Percentiles rank a stretch among this genome's conserved stretches.
These are phyloP conservation scores for Euthynnus affinis DNA, from an alignment of 2,797 vertebrate species.

Conservation along the genomic window DNA sequence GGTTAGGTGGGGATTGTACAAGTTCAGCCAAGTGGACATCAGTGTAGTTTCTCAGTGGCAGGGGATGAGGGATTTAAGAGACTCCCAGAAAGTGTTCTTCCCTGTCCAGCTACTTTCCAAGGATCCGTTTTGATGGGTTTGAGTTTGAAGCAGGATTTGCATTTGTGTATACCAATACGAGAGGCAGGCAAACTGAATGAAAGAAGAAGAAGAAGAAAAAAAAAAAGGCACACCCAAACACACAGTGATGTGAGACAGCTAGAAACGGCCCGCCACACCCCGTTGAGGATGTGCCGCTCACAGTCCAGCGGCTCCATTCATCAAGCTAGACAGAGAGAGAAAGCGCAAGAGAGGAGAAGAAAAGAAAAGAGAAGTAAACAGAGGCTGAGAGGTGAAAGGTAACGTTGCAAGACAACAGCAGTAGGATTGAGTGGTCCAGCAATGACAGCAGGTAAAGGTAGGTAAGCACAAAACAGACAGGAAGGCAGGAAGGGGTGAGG, in stretches of 20 bases:
- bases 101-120: slow-evolving; percentile 37
- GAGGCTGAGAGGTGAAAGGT: slow-evolving; percentile 74
- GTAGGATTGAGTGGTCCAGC: slow-evolving; percentile 50
- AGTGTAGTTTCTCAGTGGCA: slow-evolving; percentile 43
- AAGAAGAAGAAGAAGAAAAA: too few species aligned
- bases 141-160: slow-evolving; percentile 46
- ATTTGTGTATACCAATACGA: slow-evolving; percentile 27
- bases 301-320: slow-evolving; percentile 84
- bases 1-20: slow-evolving; percentile 55
- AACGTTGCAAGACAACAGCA: slow-evolving; percentile 58
- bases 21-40: slow-evolving; percentile 68
- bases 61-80: slow-evolving; percentile 48
- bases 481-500: slow-evolving; percentile 40
- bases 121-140: slow-evolving; percentile 47
- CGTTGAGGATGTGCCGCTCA: slow-evolving; percentile 74
- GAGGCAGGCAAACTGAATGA: slow-evolving; percentile 34
- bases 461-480: slow-evolving; percentile 52
- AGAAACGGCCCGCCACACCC: slow-evolving; percentile 70
- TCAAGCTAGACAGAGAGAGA: slow-evolving; percentile 76
- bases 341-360: slow-evolving; percentile 28
- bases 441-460: slow-evolving; percentile 54
- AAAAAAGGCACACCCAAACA: slow-evolving; percentile 35
- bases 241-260: slow-evolving; percentile 58
- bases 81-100: slow-evolving; percentile 49
- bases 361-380: slow-evolving; percentile 70